phyloP scores from a whole-genome alignment of 2,113 vertebrate genomes.

The Centropristis striata region DNA sequence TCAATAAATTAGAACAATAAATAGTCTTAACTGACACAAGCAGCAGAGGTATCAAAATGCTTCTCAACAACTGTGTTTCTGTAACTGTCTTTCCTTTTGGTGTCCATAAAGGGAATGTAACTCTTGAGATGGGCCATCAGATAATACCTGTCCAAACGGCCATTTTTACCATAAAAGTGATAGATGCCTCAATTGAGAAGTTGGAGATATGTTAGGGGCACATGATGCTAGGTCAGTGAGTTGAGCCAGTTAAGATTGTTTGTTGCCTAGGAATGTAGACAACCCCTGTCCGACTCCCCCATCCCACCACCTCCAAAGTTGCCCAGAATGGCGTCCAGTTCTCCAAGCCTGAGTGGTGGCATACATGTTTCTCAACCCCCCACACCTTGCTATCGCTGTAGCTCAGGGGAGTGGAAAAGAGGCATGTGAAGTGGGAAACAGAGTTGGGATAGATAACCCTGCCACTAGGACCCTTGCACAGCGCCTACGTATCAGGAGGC shows the following conservation, averaged over 20 bases:
- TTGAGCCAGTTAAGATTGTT: conserved; percentile 53
- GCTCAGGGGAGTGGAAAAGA: conserved; percentile 72
- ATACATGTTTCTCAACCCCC: conserved; percentile 87
- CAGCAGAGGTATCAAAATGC: conserved; percentile 83
- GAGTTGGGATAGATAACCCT: conserved; percentile 73
- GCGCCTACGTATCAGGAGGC: conserved; percentile 64
- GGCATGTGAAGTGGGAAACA: conserved; percentile 84
- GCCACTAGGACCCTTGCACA: conserved; percentile 48
- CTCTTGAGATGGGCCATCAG: conserved; percentile 34
- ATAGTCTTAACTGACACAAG: conserved; percentile 84
- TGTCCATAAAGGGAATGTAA: conserved; percentile 12
- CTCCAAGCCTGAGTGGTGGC: conserved; percentile 72
- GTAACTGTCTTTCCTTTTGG: conserved; percentile 22
- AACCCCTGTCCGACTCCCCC: conserved; percentile 45
- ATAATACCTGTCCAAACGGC: conserved; percentile 38
- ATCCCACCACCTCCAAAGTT: conserved; percentile 64
- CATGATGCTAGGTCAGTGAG: conserved; percentile 50
- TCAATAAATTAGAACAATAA: conserved; percentile 90
- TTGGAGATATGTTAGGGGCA: conserved; percentile 42
- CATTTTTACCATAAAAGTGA: conserved; percentile 52
- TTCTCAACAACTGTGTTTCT: conserved; percentile 45
- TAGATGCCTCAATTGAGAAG: conserved; percentile 37
- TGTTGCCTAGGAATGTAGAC: conserved; percentile 73
- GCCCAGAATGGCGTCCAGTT: conserved; percentile 63
- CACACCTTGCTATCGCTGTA: conserved; percentile 91